Conservation (phyloP, 37 sponge, comb jelly and placozoan genomes). For the Beroe ovata region DNA sequence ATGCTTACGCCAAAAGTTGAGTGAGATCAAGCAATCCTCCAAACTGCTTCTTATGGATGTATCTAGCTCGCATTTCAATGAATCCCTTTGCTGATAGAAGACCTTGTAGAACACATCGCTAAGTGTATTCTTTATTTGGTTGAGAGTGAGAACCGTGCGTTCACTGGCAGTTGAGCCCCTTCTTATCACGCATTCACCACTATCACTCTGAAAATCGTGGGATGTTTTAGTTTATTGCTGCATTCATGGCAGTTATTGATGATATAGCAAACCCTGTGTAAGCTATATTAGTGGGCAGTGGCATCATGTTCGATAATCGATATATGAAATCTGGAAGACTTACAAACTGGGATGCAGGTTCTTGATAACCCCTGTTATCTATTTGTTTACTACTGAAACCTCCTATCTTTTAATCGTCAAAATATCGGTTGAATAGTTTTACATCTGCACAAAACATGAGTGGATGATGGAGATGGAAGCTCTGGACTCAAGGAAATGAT, state of each 20-base stretch:
- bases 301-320: too few species aligned
- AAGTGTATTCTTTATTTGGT: background rate
- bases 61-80: background rate
- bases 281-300: too few species aligned
- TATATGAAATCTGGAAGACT: too few species aligned
- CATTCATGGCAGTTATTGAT: background rate
- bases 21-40: conserved; percentile 24
- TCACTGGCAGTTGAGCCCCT: conserved; percentile 24
- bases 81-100: background rate
- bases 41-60: background rate
- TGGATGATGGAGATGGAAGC: too few species aligned
- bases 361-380: background rate
- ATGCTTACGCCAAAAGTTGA: conserved; percentile 52
- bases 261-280: too few species aligned
- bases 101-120: background rate
- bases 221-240: background rate
- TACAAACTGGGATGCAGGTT: background rate
- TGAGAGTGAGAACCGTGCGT: background rate
- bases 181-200: background rate
- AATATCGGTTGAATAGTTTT: background rate
- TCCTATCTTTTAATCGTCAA: conserved; percentile 15
- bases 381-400: conserved; percentile 30
- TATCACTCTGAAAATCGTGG: background rate
- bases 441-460: too few species aligned
- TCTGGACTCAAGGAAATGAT: too few species aligned